These are phyloP conservation scores for Ecliptopera silaceata DNA, from an alignment of 2,888 invertebrate species.

Conservation along the genomic window DNA sequence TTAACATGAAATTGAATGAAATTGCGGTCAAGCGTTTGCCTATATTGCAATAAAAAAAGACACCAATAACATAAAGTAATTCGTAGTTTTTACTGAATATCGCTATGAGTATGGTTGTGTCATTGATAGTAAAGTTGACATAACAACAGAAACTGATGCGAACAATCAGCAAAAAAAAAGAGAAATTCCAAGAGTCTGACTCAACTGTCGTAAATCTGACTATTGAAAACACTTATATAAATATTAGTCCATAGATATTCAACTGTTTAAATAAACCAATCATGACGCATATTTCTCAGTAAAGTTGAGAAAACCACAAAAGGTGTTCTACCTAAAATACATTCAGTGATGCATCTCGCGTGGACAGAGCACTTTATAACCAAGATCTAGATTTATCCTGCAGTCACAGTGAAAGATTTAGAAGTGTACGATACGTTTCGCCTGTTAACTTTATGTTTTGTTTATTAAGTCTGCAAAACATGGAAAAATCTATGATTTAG, in stretches of 20 bases:
- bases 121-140: too few species aligned
- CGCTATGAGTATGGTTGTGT: too few species aligned
- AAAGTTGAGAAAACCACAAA: constrained; percentile 39
- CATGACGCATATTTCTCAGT: constrained; percentile 43
- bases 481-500: too few species aligned
- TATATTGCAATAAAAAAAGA: too few species aligned
- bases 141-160: too few species aligned
- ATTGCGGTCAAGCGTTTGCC: too few species aligned
- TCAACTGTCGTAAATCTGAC: neutral
- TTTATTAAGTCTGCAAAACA: neutral
- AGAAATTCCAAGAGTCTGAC: too few species aligned
- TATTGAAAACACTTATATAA: neutral
- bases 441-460: neutral
- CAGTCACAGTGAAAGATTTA: neutral
- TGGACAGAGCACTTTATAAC: neutral
- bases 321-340: constrained; percentile 39
- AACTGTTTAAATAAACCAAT: constrained; percentile 30
- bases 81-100: too few species aligned
- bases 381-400: neutral
- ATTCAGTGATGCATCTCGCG: constrained; percentile 43
- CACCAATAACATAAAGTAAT: too few species aligned
- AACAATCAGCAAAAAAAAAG: too few species aligned
- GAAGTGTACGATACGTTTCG: neutral
- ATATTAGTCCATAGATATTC: constrained; percentile 6
- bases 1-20: too few species aligned